Conservation (phyloP, 1,140 invertebrate genomes). For the Megalonaias nervosa region DNA sequence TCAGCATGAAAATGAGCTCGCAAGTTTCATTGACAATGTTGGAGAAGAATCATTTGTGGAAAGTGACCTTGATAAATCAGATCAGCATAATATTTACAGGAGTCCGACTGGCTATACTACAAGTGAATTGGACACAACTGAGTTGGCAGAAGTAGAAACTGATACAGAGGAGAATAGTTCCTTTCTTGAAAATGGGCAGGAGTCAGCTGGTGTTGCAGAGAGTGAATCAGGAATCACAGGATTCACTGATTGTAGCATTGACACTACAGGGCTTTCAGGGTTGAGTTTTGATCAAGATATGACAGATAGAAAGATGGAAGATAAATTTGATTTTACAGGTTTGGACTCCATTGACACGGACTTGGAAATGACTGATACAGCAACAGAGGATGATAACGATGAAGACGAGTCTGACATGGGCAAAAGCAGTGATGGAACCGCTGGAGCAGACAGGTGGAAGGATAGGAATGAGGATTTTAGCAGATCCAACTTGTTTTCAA, state of each 20-base stretch:
- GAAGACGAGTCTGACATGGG: background rate
- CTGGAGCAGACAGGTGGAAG: background rate
- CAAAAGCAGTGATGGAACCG: background rate
- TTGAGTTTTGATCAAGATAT: background rate
- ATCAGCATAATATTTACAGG: slow-evolving; percentile 9
- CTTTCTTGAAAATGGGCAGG: too few relatives aligned
- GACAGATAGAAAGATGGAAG: background rate
- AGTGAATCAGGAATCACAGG: slow-evolving; percentile 13
- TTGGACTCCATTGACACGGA: background rate
- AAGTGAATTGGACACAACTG: slow-evolving; percentile 26
- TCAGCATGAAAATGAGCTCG: background rate
- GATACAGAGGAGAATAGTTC: background rate
- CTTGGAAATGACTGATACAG: background rate
- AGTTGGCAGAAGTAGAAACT: slow-evolving; percentile 2
- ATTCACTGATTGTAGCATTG: slow-evolving; percentile 21
- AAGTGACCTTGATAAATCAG: slow-evolving; percentile 15
- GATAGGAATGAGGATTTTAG: too few relatives aligned
- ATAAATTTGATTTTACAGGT: background rate
- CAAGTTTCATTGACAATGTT: background rate
- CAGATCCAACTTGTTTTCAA: too few relatives aligned
- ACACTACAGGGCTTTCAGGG: slow-evolving; percentile 15
- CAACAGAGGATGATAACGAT: background rate
- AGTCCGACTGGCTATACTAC: slow-evolving; percentile 18
- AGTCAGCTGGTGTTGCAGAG: too few relatives aligned
- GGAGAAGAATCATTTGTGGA: background rate